Conservation (phyloP, 2,888 invertebrate species). For the Sinohyriopsis cumingii region DNA sequence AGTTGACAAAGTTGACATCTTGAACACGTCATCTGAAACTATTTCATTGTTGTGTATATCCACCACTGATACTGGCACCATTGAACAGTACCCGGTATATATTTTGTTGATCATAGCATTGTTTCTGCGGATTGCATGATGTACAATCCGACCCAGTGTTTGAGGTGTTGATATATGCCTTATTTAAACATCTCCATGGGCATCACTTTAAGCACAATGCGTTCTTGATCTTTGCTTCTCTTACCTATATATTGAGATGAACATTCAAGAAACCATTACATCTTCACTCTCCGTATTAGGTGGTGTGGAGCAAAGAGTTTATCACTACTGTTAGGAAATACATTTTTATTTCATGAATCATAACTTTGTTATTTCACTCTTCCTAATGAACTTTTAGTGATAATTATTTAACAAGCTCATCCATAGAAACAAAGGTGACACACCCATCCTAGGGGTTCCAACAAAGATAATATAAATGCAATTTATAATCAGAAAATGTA, state of each 20-base stretch:
- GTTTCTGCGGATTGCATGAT: constrained; percentile 3
- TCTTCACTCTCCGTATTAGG: too few species aligned
- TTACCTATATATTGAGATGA: neutral
- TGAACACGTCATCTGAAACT: constrained; percentile 15
- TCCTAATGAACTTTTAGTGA: too few species aligned
- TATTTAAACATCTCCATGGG: neutral
- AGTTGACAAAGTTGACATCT: constrained; percentile 15
- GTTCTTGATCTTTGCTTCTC: constrained; percentile 3
- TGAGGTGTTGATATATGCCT: neutral
- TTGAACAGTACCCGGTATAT: constrained; percentile 7
- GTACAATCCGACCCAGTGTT: neutral
- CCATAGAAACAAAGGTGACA: too few species aligned
- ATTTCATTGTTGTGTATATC: constrained; percentile 17
- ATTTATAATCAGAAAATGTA: too few species aligned
- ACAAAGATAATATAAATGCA: too few species aligned
- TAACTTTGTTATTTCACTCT: too few species aligned
- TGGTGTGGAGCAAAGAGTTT: too few species aligned
- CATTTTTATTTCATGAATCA: too few species aligned
- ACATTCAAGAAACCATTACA: neutral
- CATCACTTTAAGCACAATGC: neutral
- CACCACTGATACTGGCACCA: constrained; percentile 13
- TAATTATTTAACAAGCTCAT: too few species aligned
- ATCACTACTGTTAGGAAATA: too few species aligned
- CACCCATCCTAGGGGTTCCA: too few species aligned
- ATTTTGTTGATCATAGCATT: constrained; percentile 3